A percentile compares a stretch with the other conserved stretches of the same genome.
Conservation (phyloP, 2,888 invertebrate genomes). For the Byasa hedistus region DNA sequence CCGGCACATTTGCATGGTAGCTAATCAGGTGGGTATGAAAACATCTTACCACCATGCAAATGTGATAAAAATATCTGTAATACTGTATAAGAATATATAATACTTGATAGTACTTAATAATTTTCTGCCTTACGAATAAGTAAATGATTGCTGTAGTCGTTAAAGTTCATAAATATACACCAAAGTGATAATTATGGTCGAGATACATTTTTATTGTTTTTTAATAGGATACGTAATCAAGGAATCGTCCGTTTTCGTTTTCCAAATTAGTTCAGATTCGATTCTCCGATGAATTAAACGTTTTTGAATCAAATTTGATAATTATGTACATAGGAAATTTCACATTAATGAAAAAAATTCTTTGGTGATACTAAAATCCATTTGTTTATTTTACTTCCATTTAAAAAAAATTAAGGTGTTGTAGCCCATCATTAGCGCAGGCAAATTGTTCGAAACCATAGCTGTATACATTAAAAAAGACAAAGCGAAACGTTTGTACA, state of each 20-base stretch:
- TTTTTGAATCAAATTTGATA: not conserved
- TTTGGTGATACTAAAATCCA: not conserved
- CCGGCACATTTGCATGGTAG: not conserved
- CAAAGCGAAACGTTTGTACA: conserved; percentile 1
- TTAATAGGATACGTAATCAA: not conserved
- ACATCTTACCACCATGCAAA: no score
- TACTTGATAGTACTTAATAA: not conserved
- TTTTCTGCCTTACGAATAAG: not conserved
- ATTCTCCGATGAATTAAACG: not conserved
- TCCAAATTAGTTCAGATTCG: not conserved
- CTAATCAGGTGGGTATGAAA: not conserved
- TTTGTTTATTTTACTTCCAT: not conserved
- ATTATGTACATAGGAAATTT: no score
- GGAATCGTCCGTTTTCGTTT: not conserved
- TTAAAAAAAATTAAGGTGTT: not conserved
- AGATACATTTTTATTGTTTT: not conserved
- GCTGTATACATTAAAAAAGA: conserved; percentile 2
- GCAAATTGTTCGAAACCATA: not conserved
- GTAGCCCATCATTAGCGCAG: not conserved
- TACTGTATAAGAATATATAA: no score
- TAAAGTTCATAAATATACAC: not conserved
- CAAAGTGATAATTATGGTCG: not conserved
- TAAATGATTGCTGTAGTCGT: not conserved
- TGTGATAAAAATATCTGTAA: no score
- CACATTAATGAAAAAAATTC: not conserved